Evolutionary conservation across 2,888 invertebrate genomes (phyloP).

Genomic region (Mycalesis mineus): DNA sequence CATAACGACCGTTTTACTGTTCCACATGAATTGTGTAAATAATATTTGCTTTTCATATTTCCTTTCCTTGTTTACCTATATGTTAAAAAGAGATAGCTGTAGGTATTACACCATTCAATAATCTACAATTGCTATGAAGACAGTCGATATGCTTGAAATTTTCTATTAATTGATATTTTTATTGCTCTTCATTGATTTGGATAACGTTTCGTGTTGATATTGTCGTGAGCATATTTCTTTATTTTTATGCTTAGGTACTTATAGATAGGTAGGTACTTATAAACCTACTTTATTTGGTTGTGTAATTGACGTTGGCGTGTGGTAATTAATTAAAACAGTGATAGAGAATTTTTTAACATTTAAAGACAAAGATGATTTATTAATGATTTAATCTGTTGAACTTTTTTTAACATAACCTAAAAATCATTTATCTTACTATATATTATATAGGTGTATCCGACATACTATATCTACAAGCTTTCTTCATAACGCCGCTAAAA

Average conservation of each 20-base stretch:
- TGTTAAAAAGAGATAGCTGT: conserved; percentile 47
- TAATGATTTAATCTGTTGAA: no score
- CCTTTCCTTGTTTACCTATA: conserved; percentile 2
- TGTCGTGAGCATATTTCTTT: conserved; percentile 39
- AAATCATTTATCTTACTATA: no score
- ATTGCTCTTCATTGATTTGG: conserved; percentile 52
- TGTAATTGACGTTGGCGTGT: no score
- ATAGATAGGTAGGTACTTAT: no score
- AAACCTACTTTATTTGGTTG: no score
- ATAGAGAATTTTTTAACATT: no score
- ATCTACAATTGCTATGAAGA: conserved; percentile 55
- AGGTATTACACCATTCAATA: conserved; percentile 46
- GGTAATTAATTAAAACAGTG: no score
- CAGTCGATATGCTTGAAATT: conserved; percentile 60
- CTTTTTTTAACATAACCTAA: no score
- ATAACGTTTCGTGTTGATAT: conserved; percentile 50
- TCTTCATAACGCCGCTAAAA: not conserved
- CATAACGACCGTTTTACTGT: no score
- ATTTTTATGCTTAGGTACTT: not conserved
- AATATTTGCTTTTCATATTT: conserved; percentile 31
- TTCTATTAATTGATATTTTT: conserved; percentile 68
- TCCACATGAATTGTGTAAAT: conserved; percentile 38
- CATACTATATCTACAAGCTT: no score
- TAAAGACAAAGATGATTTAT: no score
- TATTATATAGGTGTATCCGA: no score